Conservation (phyloP, 2,888 invertebrate genomes). For the Eubasilissa splendida region DNA sequence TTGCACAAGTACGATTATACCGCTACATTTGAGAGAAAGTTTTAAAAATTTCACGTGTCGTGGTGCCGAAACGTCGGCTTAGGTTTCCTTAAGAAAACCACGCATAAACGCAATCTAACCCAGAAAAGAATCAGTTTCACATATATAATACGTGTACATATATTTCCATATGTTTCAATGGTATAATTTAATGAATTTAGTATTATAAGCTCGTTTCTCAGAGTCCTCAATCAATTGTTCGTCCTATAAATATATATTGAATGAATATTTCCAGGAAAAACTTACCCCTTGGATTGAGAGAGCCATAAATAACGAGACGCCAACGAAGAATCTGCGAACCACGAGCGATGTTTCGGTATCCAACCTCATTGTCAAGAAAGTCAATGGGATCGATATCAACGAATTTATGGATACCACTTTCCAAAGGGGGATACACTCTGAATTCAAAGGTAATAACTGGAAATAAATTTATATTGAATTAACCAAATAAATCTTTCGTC, state of each 20-base stretch:
- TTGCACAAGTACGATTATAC: too few relatives aligned
- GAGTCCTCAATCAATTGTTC: too few relatives aligned
- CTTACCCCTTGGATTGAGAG: conserved; percentile 50
- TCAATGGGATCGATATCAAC: conserved; percentile 53
- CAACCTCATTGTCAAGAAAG: conserved; percentile 45
- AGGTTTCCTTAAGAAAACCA: too few relatives aligned
- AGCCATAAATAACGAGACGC: conserved; percentile 45
- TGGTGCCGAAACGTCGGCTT: too few relatives aligned
- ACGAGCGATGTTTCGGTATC: conserved; percentile 36
- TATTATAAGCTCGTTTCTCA: too few relatives aligned
- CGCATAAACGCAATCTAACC: too few relatives aligned
- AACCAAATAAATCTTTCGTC: conserved; percentile 6
- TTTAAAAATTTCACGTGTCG: too few relatives aligned
- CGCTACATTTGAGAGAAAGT: too few relatives aligned
- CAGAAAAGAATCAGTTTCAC: too few relatives aligned
- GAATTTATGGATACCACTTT: conserved; percentile 50
- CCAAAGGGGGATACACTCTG: conserved; percentile 43
- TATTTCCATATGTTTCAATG: too few relatives aligned
- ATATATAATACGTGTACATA: too few relatives aligned
- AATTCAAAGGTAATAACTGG: conserved; percentile 49
- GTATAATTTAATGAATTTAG: too few relatives aligned
- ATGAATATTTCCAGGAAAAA: conserved; percentile 42
- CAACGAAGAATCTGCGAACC: conserved; percentile 45
- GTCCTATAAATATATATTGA: background rate
- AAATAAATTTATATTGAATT: conserved; percentile 5